Evolutionary conservation across 1,140 invertebrate genomes (phyloP).

Genomic region (Drosophila obscura): DNA sequence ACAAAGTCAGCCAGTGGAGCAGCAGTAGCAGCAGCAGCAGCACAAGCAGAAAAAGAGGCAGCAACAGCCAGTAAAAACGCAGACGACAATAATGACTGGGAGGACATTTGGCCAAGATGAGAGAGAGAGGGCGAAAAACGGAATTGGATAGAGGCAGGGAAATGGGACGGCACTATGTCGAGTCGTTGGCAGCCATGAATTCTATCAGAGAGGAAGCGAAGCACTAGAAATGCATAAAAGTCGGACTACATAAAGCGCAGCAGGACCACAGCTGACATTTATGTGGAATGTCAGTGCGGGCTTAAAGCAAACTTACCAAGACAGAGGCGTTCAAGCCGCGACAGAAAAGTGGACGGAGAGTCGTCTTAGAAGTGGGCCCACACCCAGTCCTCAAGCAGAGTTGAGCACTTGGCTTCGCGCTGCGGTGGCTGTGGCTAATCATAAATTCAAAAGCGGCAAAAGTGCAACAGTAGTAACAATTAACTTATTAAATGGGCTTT

Average conservation of each 20-base stretch:
- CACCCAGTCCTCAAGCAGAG: constrained; percentile 30
- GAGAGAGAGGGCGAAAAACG: background rate
- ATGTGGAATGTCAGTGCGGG: constrained; percentile 57
- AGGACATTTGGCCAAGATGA: constrained; percentile 24
- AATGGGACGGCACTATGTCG: constrained; percentile 29
- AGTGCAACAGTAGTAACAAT: constrained; percentile 78
- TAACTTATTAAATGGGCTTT: constrained; percentile 80
- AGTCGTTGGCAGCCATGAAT: constrained; percentile 59
- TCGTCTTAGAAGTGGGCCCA: constrained; percentile 3
- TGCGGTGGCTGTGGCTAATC: constrained; percentile 59
- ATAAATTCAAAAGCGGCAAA: constrained; percentile 78
- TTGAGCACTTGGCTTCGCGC: constrained; percentile 49
- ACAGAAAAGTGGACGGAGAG: background rate
- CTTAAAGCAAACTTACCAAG: constrained; percentile 58
- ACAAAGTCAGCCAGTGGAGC: constrained; percentile 66
- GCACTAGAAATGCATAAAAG: constrained; percentile 77
- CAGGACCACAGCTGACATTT: constrained; percentile 75
- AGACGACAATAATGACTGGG: constrained; percentile 74
- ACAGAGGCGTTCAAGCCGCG: constrained; percentile 22
- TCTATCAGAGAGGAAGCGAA: constrained; percentile 69
- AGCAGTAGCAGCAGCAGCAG: constrained; percentile 30
- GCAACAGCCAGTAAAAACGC: constrained; percentile 57
- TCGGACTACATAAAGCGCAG: constrained; percentile 75
- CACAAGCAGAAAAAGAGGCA: constrained; percentile 26
- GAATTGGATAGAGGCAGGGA: background rate